phyloP scores from a whole-genome alignment of 2,113 vertebrate genomes.

The Eudyptes chrysolophus region DNA sequence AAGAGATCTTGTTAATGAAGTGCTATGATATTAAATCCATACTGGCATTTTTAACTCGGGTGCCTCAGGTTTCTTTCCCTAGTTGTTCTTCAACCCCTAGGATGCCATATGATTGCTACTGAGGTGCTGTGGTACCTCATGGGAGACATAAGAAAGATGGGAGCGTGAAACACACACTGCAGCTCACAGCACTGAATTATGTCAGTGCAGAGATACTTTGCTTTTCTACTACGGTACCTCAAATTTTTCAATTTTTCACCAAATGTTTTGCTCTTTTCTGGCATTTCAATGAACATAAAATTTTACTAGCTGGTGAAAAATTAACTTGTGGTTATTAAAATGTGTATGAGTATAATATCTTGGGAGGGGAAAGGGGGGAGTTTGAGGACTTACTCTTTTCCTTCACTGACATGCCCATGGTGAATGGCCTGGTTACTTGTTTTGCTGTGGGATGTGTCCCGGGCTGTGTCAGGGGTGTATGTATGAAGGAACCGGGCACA shows the following conservation, averaged over 20 bases:
- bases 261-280: not conserved
- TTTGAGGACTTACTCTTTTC: not conserved
- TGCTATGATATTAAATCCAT: not conserved
- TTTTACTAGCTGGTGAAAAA: not conserved
- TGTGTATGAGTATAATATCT: not conserved
- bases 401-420: not conserved
- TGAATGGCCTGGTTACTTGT: not conserved
- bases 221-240: not conserved
- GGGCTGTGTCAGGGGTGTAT: not conserved
- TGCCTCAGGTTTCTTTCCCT: not conserved
- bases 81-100: not conserved
- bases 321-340: not conserved
- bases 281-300: not conserved
- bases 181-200: not conserved
- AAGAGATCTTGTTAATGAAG: not conserved
- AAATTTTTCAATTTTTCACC: not conserved
- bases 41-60: not conserved
- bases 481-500: not conserved
- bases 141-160: not conserved
- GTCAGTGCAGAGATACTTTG: not conserved
- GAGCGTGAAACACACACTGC: not conserved
- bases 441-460: not conserved
- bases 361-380: accelerated
- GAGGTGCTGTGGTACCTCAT: accelerated
- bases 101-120: not conserved